Conservation (phyloP, 2,888 invertebrate genomes). For the Acanthosepion esculentum region DNA sequence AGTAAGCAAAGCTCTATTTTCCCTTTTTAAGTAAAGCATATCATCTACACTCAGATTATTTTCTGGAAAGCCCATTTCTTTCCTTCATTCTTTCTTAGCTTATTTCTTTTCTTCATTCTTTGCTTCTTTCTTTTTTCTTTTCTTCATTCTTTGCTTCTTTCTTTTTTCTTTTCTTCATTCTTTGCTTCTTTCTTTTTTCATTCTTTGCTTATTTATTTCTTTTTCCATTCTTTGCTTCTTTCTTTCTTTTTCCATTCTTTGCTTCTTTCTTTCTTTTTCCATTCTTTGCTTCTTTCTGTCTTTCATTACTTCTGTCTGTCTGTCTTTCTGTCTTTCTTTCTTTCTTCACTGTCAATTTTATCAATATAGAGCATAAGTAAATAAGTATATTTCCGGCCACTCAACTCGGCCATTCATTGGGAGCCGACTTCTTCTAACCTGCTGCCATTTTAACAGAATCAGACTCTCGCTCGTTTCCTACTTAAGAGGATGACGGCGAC, state of each 20-base stretch:
- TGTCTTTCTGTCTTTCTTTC: background rate
- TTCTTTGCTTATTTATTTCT: no score
- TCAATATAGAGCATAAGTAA: background rate
- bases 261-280: no score
- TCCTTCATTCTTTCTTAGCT: background rate
- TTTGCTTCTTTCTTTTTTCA: no score
- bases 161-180: background rate
- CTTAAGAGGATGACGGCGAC: background rate
- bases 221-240: no score
- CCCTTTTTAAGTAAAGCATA: no score
- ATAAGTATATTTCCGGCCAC: constrained; percentile 23
- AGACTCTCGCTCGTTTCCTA: background rate
- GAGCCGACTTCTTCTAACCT: background rate
- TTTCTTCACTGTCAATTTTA: background rate
- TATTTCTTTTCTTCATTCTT: background rate
- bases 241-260: no score
- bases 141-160: background rate
- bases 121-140: background rate
- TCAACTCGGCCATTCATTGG: background rate
- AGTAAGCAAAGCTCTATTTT: no score
- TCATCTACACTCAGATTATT: no score
- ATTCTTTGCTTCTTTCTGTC: background rate
- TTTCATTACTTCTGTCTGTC: fast-evolving
- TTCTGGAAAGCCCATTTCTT: no score
- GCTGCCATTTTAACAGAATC: background rate